phyloP scores from a whole-genome alignment of 2,113 vertebrate genomes.

The Actenoides lindsayi region DNA sequence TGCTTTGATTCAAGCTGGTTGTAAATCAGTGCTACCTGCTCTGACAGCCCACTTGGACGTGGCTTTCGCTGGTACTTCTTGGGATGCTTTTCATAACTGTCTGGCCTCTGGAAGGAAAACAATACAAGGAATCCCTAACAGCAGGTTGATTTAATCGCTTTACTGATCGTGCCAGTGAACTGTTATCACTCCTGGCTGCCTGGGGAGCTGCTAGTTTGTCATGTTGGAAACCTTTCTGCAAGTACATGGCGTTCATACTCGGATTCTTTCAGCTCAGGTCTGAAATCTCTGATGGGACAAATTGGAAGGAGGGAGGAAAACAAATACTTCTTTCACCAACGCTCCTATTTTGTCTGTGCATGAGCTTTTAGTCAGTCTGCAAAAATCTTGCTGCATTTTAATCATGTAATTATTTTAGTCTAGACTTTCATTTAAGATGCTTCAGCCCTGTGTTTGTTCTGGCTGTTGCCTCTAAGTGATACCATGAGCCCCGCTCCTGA shows the following conservation, averaged over 20 bases:
- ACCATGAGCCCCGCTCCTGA: background rate
- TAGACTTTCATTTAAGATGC: background rate
- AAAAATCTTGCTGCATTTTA: background rate
- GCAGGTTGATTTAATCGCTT: background rate
- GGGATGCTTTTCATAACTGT: background rate
- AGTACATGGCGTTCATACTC: background rate
- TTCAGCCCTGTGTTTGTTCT: background rate
- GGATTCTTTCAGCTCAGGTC: background rate
- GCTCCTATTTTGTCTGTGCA: background rate
- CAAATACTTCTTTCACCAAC: background rate
- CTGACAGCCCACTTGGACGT: background rate
- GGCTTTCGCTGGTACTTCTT: background rate
- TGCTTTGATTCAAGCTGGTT: background rate
- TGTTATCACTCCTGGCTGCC: conserved; percentile 7
- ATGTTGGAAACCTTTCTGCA: background rate
- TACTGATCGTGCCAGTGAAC: background rate
- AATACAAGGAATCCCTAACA: conserved; percentile 5
- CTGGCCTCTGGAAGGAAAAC: conserved; percentile 35
- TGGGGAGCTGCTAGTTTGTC: conserved; percentile 22
- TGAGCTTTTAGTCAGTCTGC: background rate
- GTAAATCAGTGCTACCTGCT: background rate
- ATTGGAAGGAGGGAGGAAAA: background rate
- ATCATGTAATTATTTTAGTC: background rate
- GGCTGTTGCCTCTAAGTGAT: background rate
- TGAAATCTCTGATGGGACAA: background rate